Base-by-base conservation (phyloP, 2,888 invertebrate species). In the Acanthopleura granulata region DNA sequence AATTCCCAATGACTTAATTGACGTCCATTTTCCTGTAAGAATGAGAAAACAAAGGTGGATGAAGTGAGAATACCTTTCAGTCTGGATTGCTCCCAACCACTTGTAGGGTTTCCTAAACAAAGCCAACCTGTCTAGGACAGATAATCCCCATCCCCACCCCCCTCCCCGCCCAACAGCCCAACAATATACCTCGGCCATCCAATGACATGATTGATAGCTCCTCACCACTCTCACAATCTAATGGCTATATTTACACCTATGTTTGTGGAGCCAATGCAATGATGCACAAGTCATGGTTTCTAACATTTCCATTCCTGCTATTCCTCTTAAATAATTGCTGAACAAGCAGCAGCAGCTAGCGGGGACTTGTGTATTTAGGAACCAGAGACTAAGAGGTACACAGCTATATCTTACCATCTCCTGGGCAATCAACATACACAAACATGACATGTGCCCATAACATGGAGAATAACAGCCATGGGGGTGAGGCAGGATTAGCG, bases 1-100 rank as follows among this genome's bases (percentile, higher is more conserved):
- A 96, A 93, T 84, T 97, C 96, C 97, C 97, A 97, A 74, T 95
- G 94, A 79, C 95, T 94, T 66, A 91, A 78, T 75, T 91, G 90
- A 73, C 90, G 88, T 79, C 92, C 92, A 69, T 88, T 89, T 76
- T 92, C 92, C 91, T 91, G 80, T 11, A 84, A 81, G 72, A 30
- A 40, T 29, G 72, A 22, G n/a, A 22, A 57, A 57, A 57, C 6
- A 57, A 22, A 15, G 51, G 18, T 51, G 51, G n/a, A 12, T 57
- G 57, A 57, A 57, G 18, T 57, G 22, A 57, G 18, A 18, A 57
- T 18, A 12, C 57, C 22, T 57, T 4, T 18, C 22, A 57, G 40
- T 40, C 40, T 40, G 40, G 40, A 40, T 40, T 40, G 9, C 3
- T 40, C 40, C 40, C 40, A 57, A 57, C 57, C 57, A 57, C 57